Evolutionary conservation across 2,113 vertebrate genomes (phyloP).

Genomic region (Tetraodon nigroviridis): DNA sequence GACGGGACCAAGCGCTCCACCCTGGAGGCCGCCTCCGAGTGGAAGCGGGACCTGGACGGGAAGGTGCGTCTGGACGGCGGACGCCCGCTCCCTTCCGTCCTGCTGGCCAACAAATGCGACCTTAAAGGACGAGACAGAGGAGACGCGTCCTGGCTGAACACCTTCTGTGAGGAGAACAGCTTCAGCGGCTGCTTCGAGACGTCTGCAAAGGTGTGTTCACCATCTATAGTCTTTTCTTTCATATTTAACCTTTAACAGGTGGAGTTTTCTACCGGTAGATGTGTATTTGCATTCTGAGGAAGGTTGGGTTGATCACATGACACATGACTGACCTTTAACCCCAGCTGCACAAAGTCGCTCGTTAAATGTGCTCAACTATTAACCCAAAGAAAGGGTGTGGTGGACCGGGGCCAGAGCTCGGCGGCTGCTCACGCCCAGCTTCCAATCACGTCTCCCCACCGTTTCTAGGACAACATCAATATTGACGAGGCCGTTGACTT

Average conservation of each 20-base stretch:
- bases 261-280: no score
- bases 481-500: slow-evolving; percentile 83
- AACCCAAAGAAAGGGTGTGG: slow-evolving; percentile 10
- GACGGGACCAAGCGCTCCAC: slow-evolving; percentile 79
- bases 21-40: slow-evolving; percentile 79
- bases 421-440: slow-evolving; percentile 14
- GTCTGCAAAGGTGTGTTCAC: slow-evolving; percentile 82
- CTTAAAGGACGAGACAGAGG: slow-evolving; percentile 66
- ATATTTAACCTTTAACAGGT: no score
- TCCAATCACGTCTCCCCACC: slow-evolving; percentile 15
- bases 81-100: slow-evolving; percentile 77
- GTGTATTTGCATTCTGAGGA: background rate
- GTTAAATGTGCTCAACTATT: slow-evolving; percentile 48
- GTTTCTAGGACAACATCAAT: slow-evolving; percentile 80
- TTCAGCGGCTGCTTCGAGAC: slow-evolving; percentile 86
- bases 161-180: slow-evolving; percentile 81
- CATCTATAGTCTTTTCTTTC: no score
- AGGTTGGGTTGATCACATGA: background rate
- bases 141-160: slow-evolving; percentile 70
- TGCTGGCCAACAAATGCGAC: slow-evolving; percentile 87
- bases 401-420: background rate
- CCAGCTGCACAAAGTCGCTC: slow-evolving; percentile 7
- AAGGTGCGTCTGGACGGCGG: slow-evolving; percentile 79
- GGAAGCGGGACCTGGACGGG: slow-evolving; percentile 84
- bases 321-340: slow-evolving; percentile 22